Conservation (phyloP, 2,113 vertebrate genomes). For the Onychostruthus taczanowskii region DNA sequence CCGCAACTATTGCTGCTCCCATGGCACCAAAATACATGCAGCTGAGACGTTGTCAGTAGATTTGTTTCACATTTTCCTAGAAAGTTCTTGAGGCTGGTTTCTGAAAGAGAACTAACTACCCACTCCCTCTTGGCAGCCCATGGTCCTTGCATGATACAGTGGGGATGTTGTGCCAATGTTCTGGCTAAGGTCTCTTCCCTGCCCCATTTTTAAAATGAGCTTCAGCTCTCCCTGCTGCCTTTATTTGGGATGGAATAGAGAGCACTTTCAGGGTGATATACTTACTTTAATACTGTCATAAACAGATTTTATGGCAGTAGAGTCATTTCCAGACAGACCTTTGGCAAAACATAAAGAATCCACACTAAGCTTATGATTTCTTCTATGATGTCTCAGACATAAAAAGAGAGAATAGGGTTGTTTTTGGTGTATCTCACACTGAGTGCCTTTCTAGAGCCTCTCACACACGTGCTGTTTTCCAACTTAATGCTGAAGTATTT, state of each 20-base stretch:
- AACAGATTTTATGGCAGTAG: conserved; percentile 42
- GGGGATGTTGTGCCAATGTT: neutral
- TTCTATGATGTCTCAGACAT: conserved; percentile 11
- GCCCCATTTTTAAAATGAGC: neutral
- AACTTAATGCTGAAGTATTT: neutral
- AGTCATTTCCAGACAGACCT: conserved; percentile 42
- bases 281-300: conserved; percentile 34
- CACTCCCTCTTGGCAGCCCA: neutral
- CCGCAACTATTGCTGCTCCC: neutral
- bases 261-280: conserved; percentile 13
- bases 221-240: neutral
- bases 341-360: conserved; percentile 59
- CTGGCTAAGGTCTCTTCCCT: neutral
- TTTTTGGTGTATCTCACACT: neutral
- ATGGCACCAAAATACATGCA: neutral
- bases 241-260: neutral
- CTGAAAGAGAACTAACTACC: neutral
- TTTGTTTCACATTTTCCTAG: neutral
- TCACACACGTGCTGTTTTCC: neutral
- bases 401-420: neutral
- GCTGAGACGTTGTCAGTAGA: neutral
- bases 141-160: neutral
- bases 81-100: neutral
- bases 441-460: neutral
- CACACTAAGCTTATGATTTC: conserved; percentile 18